phyloP scores from a whole-genome alignment of 2,888 invertebrate genomes.

The Arrhopalites spinosus region DNA sequence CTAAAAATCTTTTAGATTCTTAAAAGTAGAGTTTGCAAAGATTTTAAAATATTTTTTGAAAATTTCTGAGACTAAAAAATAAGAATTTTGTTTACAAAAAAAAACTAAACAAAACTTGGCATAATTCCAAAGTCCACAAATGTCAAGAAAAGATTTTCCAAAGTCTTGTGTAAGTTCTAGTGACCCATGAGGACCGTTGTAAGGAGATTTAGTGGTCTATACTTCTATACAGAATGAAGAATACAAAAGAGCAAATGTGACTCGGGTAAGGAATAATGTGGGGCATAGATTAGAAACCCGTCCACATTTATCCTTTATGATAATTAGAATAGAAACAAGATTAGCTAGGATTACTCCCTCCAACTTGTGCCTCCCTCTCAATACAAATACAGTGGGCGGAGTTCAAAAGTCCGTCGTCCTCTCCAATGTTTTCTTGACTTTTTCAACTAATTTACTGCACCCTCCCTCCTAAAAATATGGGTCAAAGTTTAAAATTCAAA shows the following conservation, averaged over 20 bases:
- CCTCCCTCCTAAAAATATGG: not conserved
- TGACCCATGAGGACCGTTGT: too few relatives aligned
- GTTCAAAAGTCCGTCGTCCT: conserved; percentile 75
- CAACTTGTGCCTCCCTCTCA: conserved; percentile 74
- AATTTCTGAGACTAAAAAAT: too few relatives aligned
- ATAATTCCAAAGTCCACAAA: too few relatives aligned
- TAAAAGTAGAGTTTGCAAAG: too few relatives aligned
- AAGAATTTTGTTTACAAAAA: too few relatives aligned
- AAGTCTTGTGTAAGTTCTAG: too few relatives aligned
- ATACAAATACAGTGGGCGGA: conserved; percentile 86
- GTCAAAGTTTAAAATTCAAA: not conserved
- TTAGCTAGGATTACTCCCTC: conserved; percentile 57
- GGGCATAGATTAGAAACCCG: not conserved
- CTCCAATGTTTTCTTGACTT: conserved; percentile 67
- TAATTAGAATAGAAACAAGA: not conserved
- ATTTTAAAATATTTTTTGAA: too few relatives aligned
- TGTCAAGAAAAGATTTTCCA: too few relatives aligned
- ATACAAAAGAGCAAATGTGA: conserved; percentile 79
- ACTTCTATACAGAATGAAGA: conserved; percentile 78
- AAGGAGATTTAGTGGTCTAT: conserved; percentile 71
- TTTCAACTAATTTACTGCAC: not conserved
- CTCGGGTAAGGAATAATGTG: not conserved
- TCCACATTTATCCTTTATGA: not conserved
- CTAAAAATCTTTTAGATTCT: too few relatives aligned
- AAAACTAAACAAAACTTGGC: too few relatives aligned